These are phyloP conservation scores for Phrynocephalus vlangalii DNA, from an alignment of 2,797 vertebrate species.

Conservation along the genomic window DNA sequence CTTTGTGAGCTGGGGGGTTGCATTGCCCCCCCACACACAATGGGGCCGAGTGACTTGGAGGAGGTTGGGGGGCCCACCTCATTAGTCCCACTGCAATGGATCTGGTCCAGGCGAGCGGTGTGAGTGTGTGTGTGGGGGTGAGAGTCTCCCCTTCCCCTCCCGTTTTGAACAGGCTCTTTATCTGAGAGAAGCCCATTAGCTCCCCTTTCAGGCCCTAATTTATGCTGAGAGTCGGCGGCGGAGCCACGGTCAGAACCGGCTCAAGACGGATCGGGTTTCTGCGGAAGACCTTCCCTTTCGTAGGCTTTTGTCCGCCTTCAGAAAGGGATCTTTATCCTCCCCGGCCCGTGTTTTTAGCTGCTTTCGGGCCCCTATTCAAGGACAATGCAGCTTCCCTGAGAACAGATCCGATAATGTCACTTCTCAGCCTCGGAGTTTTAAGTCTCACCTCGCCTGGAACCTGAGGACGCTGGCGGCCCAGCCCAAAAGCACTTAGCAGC, in stretches of 20 bases:
- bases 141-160: slow-evolving; percentile 5
- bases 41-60: fast-evolving
- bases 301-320: slow-evolving; percentile 55
- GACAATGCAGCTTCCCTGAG: slow-evolving; percentile 51
- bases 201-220: slow-evolving; percentile 26
- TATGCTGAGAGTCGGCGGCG: background rate
- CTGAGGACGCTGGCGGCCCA: background rate
- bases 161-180: slow-evolving; percentile 48
- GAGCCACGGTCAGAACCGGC: slow-evolving; percentile 3
- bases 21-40: no score
- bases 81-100: slow-evolving; percentile 4
- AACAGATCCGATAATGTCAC: slow-evolving; percentile 59
- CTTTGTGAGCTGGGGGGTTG: slow-evolving; percentile 2
- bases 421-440: slow-evolving; percentile 51
- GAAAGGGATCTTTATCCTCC: slow-evolving; percentile 48
- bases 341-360: slow-evolving; percentile 31
- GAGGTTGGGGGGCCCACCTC: slow-evolving; percentile 12
- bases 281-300: background rate
- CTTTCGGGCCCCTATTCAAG: slow-evolving; percentile 17
- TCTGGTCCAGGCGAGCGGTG: background rate
- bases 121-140: background rate
- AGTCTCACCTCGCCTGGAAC: background rate
- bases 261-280: slow-evolving; percentile 57
- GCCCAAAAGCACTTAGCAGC: background rate
- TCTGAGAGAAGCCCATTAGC: slow-evolving; percentile 4